Evolutionary conservation across 1,140 invertebrate species (phyloP).

Genomic region (Cherax quadricarinatus): DNA sequence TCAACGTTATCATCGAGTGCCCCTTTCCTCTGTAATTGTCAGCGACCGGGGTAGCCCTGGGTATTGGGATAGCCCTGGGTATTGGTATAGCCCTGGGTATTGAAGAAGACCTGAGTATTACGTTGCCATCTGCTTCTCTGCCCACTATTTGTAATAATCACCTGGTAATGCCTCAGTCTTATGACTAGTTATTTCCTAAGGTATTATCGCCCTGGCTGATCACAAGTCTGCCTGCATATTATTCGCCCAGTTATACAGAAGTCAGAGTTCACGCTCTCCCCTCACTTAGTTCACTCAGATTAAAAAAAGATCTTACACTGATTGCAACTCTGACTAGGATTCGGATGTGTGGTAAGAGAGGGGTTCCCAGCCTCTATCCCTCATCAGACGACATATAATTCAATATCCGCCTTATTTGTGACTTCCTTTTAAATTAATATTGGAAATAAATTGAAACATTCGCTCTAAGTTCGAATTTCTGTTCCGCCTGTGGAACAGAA

Average conservation of each 20-base stretch:
- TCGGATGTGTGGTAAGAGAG: not conserved
- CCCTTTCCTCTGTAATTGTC: conserved; percentile 9
- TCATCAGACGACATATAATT: not conserved
- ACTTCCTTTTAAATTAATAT: not conserved
- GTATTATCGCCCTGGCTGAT: conserved; percentile 36
- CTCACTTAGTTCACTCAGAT: not conserved
- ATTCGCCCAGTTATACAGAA: conserved; percentile 11
- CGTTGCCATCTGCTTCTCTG: conserved; percentile 3
- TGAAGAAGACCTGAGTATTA: not conserved
- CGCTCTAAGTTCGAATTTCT: too few species aligned
- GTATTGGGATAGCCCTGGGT: not conserved
- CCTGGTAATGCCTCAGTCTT: conserved; percentile 16
- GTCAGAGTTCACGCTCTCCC: not conserved
- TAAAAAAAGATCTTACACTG: not conserved
- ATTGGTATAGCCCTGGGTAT: too few species aligned
- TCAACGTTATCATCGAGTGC: not conserved
- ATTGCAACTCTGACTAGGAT: not conserved
- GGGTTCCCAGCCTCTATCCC: not conserved
- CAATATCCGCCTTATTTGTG: not conserved
- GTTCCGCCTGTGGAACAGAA: too few species aligned
- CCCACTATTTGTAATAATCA: conserved; percentile 27
- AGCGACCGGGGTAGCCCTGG: not conserved
- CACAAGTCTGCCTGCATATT: not conserved
- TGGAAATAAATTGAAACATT: too few species aligned
- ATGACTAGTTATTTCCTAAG: conserved; percentile 35